phyloP scores from a whole-genome alignment of 2,797 vertebrate genomes.

The Poliocrania exsul region DNA sequence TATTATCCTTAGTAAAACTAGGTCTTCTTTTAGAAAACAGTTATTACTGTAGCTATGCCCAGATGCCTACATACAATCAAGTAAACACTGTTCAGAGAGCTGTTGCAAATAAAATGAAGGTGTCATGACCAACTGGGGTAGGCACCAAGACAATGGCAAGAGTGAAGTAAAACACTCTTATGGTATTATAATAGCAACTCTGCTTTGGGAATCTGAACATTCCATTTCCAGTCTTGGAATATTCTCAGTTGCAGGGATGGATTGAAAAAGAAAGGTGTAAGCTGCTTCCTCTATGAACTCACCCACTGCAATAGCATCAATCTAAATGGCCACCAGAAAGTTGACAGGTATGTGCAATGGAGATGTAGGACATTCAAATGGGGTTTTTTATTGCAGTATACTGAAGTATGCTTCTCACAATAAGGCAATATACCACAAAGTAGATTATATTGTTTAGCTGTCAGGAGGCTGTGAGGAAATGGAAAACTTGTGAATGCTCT shows the following conservation, averaged over 20 bases:
- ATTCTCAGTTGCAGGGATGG: background rate
- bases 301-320: background rate
- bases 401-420: background rate
- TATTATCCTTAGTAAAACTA: background rate
- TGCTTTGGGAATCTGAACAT: background rate
- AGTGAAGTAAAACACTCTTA: background rate
- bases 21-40: background rate
- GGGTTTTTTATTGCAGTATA: constrained; percentile 10
- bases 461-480: constrained; percentile 32
- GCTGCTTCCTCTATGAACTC: background rate
- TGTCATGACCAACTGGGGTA: background rate
- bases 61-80: background rate
- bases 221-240: background rate
- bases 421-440: background rate
- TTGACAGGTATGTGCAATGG: background rate
- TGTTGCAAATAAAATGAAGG: constrained; percentile 1
- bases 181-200: background rate
- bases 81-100: background rate
- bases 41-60: background rate
- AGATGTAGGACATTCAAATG: constrained; percentile 39
- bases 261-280: constrained; percentile 5
- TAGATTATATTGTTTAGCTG: constrained; percentile 41
- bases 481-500: constrained; percentile 24
- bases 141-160: background rate
- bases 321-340: constrained; percentile 10